Base-by-base conservation (phyloP, 2,888 invertebrate genomes). In the Osmoderma eremita region DNA sequence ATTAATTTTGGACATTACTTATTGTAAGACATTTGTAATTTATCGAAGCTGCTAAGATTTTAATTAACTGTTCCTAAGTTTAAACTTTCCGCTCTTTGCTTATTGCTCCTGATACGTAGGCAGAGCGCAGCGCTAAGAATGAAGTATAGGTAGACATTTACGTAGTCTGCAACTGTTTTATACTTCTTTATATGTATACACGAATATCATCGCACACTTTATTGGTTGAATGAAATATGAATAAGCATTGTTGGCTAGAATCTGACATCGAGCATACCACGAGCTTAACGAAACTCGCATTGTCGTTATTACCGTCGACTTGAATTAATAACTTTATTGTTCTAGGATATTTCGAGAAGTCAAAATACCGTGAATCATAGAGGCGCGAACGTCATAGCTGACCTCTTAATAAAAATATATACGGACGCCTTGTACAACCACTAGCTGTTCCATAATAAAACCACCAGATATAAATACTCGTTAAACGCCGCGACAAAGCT, bases 331-430 rank as follows among this genome's bases (percentile, higher is more conserved):
- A 39, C 41, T 61, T 61, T 61, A 61, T 61, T 61, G 58, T 61
- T 61, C 58, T 58, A n/a, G 58, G 1, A 30, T 58, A 58, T 58
- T 58, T 61, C 45, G 58, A 36, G 45, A 17, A 45, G 58, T 30
- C 58, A 61, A 61, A 61, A 61, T 61, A 45, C 13, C 58, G 18
- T 61, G 58, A 61, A 61, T 61, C 58, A 61, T 38, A 41, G 8
- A 36, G 17, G 30, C 45, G 36, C 17, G 45, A 45, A 45, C 45
- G 58, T 61, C 58, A 61, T 30, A 8, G 24, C 45, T 61, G 58
- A 61, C 58, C 58, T 61, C 58, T 61, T 61, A 45, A 61, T 45
- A 61, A 61, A 61, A 61, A 61, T 61, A 61, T 45, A 61, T 30
- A 10, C 10, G 30, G 58, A 61, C 24, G 48, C 36, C 58, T 48